Base-by-base conservation (phyloP, 2,797 vertebrate genomes). In the Neosilurus mollespiculum region DNA sequence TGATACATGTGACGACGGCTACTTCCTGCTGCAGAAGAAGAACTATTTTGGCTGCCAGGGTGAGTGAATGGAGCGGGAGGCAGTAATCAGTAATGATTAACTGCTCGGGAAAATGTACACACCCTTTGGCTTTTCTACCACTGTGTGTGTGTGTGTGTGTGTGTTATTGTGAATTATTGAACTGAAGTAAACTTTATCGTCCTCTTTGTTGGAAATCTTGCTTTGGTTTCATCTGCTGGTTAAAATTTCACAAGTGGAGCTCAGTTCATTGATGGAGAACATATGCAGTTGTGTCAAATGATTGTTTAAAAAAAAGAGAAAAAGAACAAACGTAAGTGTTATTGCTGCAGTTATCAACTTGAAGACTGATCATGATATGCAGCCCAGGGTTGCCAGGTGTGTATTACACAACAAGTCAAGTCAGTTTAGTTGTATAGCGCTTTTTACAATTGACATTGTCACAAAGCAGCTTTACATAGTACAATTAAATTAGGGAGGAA, bases 1-100 rank as follows among this genome's bases (percentile, higher is more conserved):
- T 88, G 92, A 92, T 85, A 92, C 92, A 18, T 99, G 98, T 53
- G 93, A 95, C 88, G 93, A 95, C 9, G 97, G 96, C 53, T 97
- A 95, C 91, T 98, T 95, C 88, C 90, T 92, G 89, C 88, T 97
- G 20, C 93, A 96, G 91, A 93, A 93, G 79, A 95, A 90, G 58
- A 94, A 95, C 86, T 98, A 98, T 89, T 97, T 98, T 90, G 97
- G 97, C 37, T 99, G 98, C 91, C 94, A 86, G 96, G 96, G 98
- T 98, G 93, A 90, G 88, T 87, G 18, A 22, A 26, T 16, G 20
- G n/a, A 62, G 34, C 61, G 83, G 62, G 69, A 61, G n/a, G 37
- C 79, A 70, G n/a, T 71, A 64, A 81, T 78, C 56, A 64, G 64
- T 71, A 70, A 76, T 67, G 56, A 81, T 71, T 70, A 64, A 82